A percentile compares a stretch with the other conserved stretches of the same genome.
Evolutionary conservation across 2,113 vertebrate genomes (phyloP).

Genomic region (Plotosus lineatus): DNA sequence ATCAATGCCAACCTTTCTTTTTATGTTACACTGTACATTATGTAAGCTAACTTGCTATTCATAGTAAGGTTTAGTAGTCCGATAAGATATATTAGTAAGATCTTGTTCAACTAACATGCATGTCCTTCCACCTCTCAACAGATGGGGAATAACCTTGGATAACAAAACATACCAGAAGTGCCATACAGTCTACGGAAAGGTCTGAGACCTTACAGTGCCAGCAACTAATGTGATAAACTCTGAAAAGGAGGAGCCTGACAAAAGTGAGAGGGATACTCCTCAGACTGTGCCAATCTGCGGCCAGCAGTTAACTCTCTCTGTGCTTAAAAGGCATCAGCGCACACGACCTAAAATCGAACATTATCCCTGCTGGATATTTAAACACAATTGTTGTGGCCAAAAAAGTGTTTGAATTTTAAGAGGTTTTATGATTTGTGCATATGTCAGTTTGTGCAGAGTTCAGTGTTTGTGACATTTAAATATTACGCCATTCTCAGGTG

Average conservation of each 20-base stretch:
- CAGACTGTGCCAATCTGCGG: slow-evolving; percentile 64
- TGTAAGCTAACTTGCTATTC: neutral
- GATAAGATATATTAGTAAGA: neutral
- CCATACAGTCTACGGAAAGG: slow-evolving; percentile 54
- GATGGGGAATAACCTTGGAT: slow-evolving; percentile 80
- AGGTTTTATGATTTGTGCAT: slow-evolving; percentile 15
- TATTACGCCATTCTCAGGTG: slow-evolving; percentile 21
- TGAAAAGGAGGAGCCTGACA: slow-evolving; percentile 55
- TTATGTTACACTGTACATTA: slow-evolving; percentile 5
- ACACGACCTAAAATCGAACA: slow-evolving; percentile 26
- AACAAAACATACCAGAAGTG: slow-evolving; percentile 59
- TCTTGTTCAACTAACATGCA: slow-evolving; percentile 56
- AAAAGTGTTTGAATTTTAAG: slow-evolving; percentile 25
- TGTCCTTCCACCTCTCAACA: slow-evolving; percentile 70
- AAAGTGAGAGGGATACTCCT: slow-evolving; percentile 60
- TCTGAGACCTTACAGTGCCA: slow-evolving; percentile 58
- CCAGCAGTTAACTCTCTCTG: slow-evolving; percentile 54
- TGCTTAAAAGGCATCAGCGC: slow-evolving; percentile 58
- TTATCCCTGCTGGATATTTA: slow-evolving; percentile 5
- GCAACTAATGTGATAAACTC: slow-evolving; percentile 32
- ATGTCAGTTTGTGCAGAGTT: neutral
- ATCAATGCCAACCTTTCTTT: neutral
- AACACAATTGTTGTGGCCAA: slow-evolving; percentile 33
- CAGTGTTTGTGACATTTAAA: slow-evolving; percentile 24
- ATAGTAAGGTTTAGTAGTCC: neutral